phyloP scores from a whole-genome alignment of 2,888 invertebrate species.

The Acronicta leporina region DNA sequence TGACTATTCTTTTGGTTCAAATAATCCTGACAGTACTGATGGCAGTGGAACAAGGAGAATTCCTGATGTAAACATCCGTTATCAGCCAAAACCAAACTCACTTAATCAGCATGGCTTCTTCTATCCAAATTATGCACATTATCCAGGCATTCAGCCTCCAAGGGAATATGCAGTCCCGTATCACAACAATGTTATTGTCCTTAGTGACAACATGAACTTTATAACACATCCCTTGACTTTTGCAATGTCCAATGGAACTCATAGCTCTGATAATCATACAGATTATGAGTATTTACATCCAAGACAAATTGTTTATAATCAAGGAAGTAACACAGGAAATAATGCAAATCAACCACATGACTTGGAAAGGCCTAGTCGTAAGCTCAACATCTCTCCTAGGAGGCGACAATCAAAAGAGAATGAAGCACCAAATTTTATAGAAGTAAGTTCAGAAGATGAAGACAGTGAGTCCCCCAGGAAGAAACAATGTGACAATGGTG shows the following conservation, averaged over 20 bases:
- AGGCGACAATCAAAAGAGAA: constrained; percentile 80
- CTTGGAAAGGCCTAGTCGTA: constrained; percentile 82
- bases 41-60: constrained; percentile 63
- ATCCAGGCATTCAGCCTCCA: constrained; percentile 63
- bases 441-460: constrained; percentile 87
- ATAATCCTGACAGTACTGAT: constrained; percentile 67
- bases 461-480: constrained; percentile 77
- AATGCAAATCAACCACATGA: constrained; percentile 52
- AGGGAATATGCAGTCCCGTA: constrained; percentile 72
- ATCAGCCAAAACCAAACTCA: constrained; percentile 78
- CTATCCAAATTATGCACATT: constrained; percentile 72
- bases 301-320: constrained; percentile 48
- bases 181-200: constrained; percentile 72
- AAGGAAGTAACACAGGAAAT: constrained; percentile 33
- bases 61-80: constrained; percentile 76
- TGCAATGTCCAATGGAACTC: constrained; percentile 63
- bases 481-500: constrained; percentile 69
- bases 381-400: constrained; percentile 82
- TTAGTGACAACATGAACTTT: constrained; percentile 72
- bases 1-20: constrained; percentile 70
- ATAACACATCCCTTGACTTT: constrained; percentile 69
- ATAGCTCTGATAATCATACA: constrained; percentile 58
- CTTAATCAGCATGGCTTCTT: constrained; percentile 70
- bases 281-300: constrained; percentile 62
- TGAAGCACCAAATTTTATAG: constrained; percentile 77